phyloP scores from a whole-genome alignment of 2,113 vertebrate species.

The Phaethon lepturus region DNA sequence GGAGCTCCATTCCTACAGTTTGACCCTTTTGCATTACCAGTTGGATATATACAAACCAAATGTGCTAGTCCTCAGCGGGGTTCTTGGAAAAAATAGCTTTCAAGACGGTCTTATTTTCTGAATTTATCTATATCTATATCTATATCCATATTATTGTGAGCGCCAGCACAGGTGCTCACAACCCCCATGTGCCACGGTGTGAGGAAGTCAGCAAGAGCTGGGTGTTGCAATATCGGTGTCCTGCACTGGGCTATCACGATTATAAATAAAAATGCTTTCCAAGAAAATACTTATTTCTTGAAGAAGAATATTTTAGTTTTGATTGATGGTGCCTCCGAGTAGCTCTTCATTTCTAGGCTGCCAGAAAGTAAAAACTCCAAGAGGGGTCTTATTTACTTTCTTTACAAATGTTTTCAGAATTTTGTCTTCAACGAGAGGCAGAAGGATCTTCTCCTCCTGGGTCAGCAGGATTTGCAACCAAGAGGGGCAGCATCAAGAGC shows the following conservation, averaged over 20 bases:
- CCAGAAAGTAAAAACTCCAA: background rate
- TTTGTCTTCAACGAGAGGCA: background rate
- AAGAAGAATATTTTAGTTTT: background rate
- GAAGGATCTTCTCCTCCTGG: background rate
- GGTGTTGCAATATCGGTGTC: rapidly evolving
- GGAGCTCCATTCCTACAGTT: background rate
- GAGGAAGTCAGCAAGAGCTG: background rate
- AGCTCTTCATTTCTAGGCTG: background rate
- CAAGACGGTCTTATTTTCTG: background rate
- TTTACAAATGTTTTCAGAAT: background rate
- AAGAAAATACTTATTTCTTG: background rate
- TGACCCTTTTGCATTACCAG: background rate
- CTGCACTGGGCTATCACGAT: background rate
- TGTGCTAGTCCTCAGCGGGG: background rate
- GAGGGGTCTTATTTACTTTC: background rate
- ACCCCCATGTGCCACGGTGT: rapidly evolving
- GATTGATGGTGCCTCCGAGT: background rate
- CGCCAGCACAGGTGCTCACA: background rate
- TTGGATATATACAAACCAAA: background rate
- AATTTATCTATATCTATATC: background rate
- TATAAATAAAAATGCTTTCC: background rate
- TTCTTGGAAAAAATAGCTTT: background rate
- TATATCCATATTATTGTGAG: no score
- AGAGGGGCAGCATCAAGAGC: background rate
- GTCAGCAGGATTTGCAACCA: background rate